These are phyloP conservation scores for Hermodice carunculata DNA, from an alignment of 2,888 invertebrate species.

Conservation along the genomic window DNA sequence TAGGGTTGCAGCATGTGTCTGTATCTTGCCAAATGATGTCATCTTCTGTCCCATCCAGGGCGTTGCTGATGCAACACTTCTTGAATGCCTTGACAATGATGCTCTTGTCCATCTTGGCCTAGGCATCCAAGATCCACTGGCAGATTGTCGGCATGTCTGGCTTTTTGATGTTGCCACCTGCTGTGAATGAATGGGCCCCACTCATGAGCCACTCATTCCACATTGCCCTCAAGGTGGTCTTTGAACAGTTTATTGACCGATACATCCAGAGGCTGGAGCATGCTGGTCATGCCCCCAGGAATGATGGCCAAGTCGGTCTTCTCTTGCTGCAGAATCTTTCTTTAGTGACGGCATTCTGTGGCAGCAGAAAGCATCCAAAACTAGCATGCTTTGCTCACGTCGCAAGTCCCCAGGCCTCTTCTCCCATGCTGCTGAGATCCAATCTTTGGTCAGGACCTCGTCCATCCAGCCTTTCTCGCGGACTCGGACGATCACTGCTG, in stretches of 20 bases:
- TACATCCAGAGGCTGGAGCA: constrained; percentile 3
- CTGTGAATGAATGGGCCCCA: no score
- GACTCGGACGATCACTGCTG: neutral
- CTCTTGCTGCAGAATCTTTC: constrained; percentile 3
- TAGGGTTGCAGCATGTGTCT: no score
- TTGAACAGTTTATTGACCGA: neutral
- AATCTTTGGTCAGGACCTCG: constrained; percentile 10
- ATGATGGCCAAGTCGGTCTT: constrained; percentile 14
- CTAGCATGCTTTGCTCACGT: constrained; percentile 16
- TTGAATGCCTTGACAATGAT: neutral
- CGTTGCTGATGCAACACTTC: constrained; percentile 4
- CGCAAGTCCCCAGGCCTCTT: constrained; percentile 1
- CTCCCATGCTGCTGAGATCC: constrained; percentile 14
- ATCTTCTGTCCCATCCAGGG: constrained; percentile 10
- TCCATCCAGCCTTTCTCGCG: constrained; percentile 25
- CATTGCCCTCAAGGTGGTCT: neutral
- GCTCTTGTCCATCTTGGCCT: neutral
- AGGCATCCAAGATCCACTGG: no score
- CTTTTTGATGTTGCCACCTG: neutral
- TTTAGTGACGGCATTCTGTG: constrained; percentile 2
- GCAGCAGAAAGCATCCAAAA: constrained; percentile 22
- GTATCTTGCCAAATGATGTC: neutral
- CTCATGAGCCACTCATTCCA: no score
- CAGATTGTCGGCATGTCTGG: neutral
- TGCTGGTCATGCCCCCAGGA: constrained; percentile 15